phyloP scores from a whole-genome alignment of 2,888 invertebrate genomes.

The Agrochola lychnidis region DNA sequence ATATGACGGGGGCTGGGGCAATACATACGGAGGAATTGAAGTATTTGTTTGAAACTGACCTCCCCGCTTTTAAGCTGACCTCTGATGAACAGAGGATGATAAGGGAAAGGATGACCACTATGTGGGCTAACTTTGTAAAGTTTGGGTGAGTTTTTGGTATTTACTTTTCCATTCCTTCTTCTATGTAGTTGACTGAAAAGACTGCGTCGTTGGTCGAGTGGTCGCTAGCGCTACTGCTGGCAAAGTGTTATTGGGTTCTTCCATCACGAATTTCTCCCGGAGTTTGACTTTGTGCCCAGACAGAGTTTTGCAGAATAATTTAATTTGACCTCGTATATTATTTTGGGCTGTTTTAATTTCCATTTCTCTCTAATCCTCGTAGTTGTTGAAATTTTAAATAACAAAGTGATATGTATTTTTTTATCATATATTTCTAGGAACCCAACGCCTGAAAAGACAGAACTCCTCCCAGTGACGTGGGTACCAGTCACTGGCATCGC shows the following conservation, averaged over 20 bases:
- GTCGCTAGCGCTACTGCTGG: background rate
- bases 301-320: too few relatives aligned
- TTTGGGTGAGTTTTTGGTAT: slow-evolving; percentile 72
- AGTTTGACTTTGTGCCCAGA: too few relatives aligned
- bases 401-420: too few relatives aligned
- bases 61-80: slow-evolving; percentile 14
- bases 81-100: slow-evolving; percentile 71
- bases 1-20: slow-evolving; percentile 71
- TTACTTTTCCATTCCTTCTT: background rate
- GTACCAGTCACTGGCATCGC: slow-evolving; percentile 59
- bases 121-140: slow-evolving; percentile 80
- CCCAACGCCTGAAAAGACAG: slow-evolving; percentile 74
- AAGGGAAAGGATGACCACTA: slow-evolving; percentile 71
- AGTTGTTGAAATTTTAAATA: background rate
- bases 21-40: slow-evolving; percentile 73
- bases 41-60: slow-evolving; percentile 67
- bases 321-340: background rate
- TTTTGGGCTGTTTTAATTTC: background rate
- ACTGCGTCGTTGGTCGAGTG: background rate
- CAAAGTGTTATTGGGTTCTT: background rate
- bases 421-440: slow-evolving; percentile 65
- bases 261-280: background rate
- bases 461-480: slow-evolving; percentile 76
- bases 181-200: background rate
- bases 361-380: background rate